Conservation (phyloP, 2,113 vertebrate species). For the Probosciger aterrimus region DNA sequence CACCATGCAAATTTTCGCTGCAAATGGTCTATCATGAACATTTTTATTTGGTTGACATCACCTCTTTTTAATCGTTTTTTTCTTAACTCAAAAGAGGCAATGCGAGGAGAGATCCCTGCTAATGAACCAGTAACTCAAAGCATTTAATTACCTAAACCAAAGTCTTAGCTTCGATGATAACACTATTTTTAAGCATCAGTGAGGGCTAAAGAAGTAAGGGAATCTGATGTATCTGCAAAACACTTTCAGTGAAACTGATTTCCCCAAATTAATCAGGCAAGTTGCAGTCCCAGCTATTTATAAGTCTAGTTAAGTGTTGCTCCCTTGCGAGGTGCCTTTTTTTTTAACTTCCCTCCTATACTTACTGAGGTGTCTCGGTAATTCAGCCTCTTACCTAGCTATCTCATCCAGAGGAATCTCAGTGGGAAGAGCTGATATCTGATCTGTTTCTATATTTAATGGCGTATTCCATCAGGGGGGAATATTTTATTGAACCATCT, state of each 20-base stretch:
- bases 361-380: slow-evolving; percentile 51
- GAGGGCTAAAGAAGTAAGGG: slow-evolving; percentile 32
- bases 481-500: slow-evolving; percentile 52
- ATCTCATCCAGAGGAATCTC: slow-evolving; percentile 57
- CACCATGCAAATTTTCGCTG: neutral
- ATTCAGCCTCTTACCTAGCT: slow-evolving; percentile 68
- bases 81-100: neutral
- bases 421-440: slow-evolving; percentile 56
- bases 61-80: fast-evolving
- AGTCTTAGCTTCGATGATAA: slow-evolving; percentile 18
- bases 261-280: slow-evolving; percentile 69
- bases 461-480: slow-evolving; percentile 66
- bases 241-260: slow-evolving; percentile 45
- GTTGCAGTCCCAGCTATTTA: slow-evolving; percentile 68
- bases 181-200: slow-evolving; percentile 38
- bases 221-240: slow-evolving; percentile 65
- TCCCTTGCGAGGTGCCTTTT: slow-evolving; percentile 48
- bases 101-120: neutral
- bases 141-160: slow-evolving; percentile 66
- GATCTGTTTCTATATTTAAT: slow-evolving; percentile 82
- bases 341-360: neutral
- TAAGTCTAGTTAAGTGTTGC: slow-evolving; percentile 72
- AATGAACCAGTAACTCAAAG: slow-evolving; percentile 36
- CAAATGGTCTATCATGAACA: neutral
- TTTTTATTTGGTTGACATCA: neutral